These are phyloP conservation scores for Nephotettix cincticeps DNA, from an alignment of 1,140 invertebrate species.

Conservation along the genomic window DNA sequence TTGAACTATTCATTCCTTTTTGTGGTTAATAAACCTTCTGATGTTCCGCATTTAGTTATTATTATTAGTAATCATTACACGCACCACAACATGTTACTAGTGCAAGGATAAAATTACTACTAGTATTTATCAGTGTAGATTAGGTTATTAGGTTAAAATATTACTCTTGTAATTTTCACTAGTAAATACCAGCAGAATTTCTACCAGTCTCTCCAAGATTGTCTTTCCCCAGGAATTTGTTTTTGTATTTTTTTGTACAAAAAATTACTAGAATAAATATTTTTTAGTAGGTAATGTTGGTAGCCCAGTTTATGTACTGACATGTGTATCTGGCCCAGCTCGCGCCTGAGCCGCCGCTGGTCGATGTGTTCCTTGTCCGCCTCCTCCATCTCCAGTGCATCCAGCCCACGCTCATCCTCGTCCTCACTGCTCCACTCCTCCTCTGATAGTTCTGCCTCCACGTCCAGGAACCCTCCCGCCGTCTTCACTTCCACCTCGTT, in stretches of 20 bases:
- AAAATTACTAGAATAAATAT: background rate
- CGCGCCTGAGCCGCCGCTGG: conserved; percentile 59
- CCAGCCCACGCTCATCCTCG: conserved; percentile 71
- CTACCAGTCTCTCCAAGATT: too few relatives aligned
- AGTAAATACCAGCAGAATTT: too few relatives aligned
- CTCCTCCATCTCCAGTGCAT: conserved; percentile 71
- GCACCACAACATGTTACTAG: too few relatives aligned
- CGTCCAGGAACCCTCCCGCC: conserved; percentile 71
- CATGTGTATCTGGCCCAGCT: conserved; percentile 71
- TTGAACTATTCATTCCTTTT: too few relatives aligned
- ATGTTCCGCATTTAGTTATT: too few relatives aligned
- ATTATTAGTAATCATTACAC: too few relatives aligned
- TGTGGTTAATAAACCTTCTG: too few relatives aligned
- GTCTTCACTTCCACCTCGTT: conserved; percentile 69
- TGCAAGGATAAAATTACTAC: too few relatives aligned
- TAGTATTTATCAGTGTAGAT: too few relatives aligned
- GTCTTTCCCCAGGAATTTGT: too few relatives aligned
- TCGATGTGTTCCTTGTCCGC: conserved; percentile 77
- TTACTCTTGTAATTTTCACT: too few relatives aligned
- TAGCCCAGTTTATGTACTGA: conserved; percentile 44
- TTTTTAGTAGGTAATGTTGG: background rate
- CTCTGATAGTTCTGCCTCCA: conserved; percentile 84
- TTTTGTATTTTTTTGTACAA: background rate
- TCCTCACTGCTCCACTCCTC: conserved; percentile 76
- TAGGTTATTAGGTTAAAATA: too few relatives aligned